A percentile compares a stretch with the other conserved stretches of the same genome.
Evolutionary conservation across 2,888 invertebrate genomes (phyloP).

Genomic region (Eulithis testata): DNA sequence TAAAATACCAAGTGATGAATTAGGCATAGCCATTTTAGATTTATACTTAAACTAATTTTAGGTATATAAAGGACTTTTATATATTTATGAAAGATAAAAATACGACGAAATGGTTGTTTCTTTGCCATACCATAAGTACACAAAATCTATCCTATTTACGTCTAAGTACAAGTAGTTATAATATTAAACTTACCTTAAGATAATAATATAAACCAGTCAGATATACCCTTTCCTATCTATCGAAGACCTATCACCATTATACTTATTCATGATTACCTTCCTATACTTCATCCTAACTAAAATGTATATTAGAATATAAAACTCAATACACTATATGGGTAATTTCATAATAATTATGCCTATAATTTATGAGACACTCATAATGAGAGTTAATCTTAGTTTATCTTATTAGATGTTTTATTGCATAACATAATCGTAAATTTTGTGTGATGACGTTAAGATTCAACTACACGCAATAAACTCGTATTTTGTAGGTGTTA

Average conservation of each 20-base stretch:
- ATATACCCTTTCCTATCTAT: constrained; percentile 47
- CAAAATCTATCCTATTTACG: constrained; percentile 5
- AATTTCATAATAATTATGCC: neutral
- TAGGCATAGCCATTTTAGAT: too few relatives aligned
- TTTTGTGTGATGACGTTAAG: constrained; percentile 40
- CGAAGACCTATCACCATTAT: constrained; percentile 52
- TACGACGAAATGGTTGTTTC: too few relatives aligned
- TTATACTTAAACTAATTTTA: too few relatives aligned
- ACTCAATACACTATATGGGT: too few relatives aligned
- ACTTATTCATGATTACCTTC: constrained; percentile 21
- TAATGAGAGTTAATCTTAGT: constrained; percentile 42
- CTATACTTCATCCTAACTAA: constrained; percentile 24
- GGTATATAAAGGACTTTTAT: too few relatives aligned
- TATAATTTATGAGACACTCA: constrained; percentile 15
- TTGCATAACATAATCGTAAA: constrained; percentile 51
- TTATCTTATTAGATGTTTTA: constrained; percentile 49
- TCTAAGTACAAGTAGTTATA: constrained; percentile 4
- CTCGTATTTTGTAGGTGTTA: constrained; percentile 35
- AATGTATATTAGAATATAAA: too few relatives aligned
- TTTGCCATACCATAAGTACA: too few relatives aligned
- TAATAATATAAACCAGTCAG: constrained; percentile 56
- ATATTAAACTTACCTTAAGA: constrained; percentile 11
- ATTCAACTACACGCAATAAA: constrained; percentile 41
- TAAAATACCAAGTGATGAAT: too few relatives aligned
- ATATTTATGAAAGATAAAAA: too few relatives aligned